Evolutionary conservation across 2,113 vertebrate genomes (phyloP).

Genomic region (Okapia johnstoni): DNA sequence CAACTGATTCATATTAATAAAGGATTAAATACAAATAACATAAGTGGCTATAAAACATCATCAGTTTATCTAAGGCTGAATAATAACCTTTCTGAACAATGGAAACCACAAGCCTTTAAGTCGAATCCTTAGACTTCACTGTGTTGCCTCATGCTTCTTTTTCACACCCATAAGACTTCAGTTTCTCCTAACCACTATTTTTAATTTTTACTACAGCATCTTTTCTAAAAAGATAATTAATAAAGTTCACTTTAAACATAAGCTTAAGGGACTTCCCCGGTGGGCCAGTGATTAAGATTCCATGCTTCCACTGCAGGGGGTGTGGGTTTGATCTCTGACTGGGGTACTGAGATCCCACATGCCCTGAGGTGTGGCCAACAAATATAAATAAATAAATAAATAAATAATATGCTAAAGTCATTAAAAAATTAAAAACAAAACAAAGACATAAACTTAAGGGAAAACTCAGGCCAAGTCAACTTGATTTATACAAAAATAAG

Average conservation of each 20-base stretch:
- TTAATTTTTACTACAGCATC: not conserved
- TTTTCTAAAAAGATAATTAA: not conserved
- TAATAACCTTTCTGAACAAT: not conserved
- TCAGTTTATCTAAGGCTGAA: not conserved
- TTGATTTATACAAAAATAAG: conserved; percentile 15
- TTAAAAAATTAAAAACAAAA: not conserved
- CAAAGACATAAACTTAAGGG: not conserved
- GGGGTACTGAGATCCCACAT: not conserved
- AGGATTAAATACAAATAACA: not conserved
- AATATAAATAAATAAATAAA: not conserved
- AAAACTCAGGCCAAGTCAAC: not conserved
- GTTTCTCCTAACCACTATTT: not conserved
- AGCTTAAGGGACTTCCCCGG: not conserved
- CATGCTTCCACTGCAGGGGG: not conserved
- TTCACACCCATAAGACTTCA: not conserved
- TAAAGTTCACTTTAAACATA: not conserved
- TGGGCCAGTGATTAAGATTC: not conserved
- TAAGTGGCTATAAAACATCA: not conserved
- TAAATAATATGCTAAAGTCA: not conserved
- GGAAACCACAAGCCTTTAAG: not conserved
- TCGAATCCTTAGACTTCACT: not conserved
- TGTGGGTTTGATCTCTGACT: not conserved
- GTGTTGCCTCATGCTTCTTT: not conserved
- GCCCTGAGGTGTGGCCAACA: not conserved
- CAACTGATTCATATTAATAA: not conserved